Conservation (phyloP, 2,797 vertebrate genomes). For the Rousettus madagascariensis region DNA sequence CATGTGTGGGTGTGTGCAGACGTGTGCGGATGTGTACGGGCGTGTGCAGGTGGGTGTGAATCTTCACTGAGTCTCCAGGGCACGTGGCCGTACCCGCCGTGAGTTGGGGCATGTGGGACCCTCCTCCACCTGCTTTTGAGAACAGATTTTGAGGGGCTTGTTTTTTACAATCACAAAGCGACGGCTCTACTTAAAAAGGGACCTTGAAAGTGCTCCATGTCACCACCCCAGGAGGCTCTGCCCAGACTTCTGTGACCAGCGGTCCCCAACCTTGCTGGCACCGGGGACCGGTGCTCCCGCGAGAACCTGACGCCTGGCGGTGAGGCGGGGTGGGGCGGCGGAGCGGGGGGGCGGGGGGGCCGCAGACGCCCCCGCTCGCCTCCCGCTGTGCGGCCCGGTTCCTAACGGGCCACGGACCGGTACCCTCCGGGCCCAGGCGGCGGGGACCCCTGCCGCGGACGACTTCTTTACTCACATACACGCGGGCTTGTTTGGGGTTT, state of each 20-base stretch:
- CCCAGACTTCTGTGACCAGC: not conserved
- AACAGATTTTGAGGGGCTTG: not conserved
- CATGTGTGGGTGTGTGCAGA: not conserved
- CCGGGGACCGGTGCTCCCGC: no score
- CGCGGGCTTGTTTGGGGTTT: not conserved
- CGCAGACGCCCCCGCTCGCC: no score
- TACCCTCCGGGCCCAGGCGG: no score
- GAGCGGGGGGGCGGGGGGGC: no score
- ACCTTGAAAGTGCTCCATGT: not conserved
- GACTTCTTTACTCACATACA: not conserved
- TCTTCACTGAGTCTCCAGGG: not conserved
- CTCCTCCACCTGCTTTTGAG: not conserved
- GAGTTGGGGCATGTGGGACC: no score
- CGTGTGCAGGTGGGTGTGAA: rapidly evolving
- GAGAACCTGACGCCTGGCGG: no score
- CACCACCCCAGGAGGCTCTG: rapidly evolving
- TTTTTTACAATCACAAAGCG: not conserved
- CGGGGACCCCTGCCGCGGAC: not conserved
- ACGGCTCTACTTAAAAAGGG: not conserved
- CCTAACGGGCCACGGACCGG: no score
- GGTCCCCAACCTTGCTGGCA: no score
- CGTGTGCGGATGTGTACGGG: rapidly evolving
- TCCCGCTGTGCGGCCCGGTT: no score
- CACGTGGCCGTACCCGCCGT: not conserved
- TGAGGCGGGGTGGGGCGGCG: no score